Base-by-base conservation (phyloP, 2,113 vertebrate species). In the Mobula hypostoma region DNA sequence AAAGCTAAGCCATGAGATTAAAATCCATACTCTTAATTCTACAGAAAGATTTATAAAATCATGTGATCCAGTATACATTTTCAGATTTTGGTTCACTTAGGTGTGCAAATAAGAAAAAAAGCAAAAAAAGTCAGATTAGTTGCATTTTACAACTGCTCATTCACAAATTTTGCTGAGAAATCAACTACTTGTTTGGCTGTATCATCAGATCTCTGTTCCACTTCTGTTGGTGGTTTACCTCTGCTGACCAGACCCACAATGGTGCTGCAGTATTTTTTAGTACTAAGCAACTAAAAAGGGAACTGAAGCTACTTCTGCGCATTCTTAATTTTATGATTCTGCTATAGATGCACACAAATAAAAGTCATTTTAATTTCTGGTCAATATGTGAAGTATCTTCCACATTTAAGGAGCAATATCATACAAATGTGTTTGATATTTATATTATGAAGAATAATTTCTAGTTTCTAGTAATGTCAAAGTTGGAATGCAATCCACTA, bases 181-280 rank as follows among this genome's bases (percentile, higher is more conserved):
- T 91, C 88, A 91, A 63, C 63, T 48, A 48, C 2, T 29, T 36
- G 15, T 93, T 0, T 24, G 36, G 32, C 90, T 92, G 90, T 19
- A 74, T 93, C 91, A 56, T 70, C 36, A 74, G 27, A 40, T 93
- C 74, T 72, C 91, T 48, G 21, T 93, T 93, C 91, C 91, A 93
- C 68, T 72, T 76, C 68, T 56, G 36, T 0, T 56, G n/a, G n/a
- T 70, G 36, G 14, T 56, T 93, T 29, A 74, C 32, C 21, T 72
- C 68, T 74, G 91, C 36, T 93, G 24, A 19, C 91, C 70, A 29
- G 68, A 56, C 48, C 40, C 48, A 93, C 29, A 36, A 32, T 72
- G 40, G 68, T 2, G 24, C 2, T 66, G 29, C 61, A 66, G 12
- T 14, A 66, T 17, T 66, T 72, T 72, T 48, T 7, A 70, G 61